phyloP scores from a whole-genome alignment of 1,140 invertebrate species.

The Pinna nobilis region DNA sequence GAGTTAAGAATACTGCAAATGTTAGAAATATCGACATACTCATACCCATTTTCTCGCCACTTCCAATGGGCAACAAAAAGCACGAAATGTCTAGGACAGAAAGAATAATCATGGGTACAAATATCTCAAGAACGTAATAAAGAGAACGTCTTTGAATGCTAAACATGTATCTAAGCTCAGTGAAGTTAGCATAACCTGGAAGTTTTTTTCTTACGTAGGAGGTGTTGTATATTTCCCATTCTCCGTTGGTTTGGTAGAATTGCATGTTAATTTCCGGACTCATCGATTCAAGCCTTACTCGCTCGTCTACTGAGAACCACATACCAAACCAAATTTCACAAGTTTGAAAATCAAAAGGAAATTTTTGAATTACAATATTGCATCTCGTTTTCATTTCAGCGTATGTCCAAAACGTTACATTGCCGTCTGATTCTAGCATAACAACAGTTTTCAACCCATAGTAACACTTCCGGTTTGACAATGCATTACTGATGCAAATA shows the following conservation, averaged over 20 bases:
- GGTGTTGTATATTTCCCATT: too few species aligned
- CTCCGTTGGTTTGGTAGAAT: too few species aligned
- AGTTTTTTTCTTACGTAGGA: too few species aligned
- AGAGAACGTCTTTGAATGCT: conserved; percentile 31
- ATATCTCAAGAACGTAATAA: conserved; percentile 26
- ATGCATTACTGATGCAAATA: conserved; percentile 13
- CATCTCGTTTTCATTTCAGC: neutral
- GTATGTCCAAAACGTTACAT: neutral
- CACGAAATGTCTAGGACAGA: conserved; percentile 33
- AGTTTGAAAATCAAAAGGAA: conserved; percentile 27
- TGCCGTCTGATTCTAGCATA: neutral
- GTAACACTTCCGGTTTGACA: conserved; percentile 6
- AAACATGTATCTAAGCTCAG: too few species aligned
- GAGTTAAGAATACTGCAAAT: conserved; percentile 38
- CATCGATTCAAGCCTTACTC: too few species aligned
- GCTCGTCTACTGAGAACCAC: conserved; percentile 10
- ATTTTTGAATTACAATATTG: conserved; percentile 8
- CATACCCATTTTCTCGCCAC: conserved; percentile 41
- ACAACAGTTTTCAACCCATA: neutral
- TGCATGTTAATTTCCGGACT: too few species aligned
- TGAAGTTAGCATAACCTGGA: too few species aligned
- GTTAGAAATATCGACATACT: conserved; percentile 42
- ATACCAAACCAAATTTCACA: conserved; percentile 26
- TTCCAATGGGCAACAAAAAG: conserved; percentile 36
- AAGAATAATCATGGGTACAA: conserved; percentile 32